phyloP scores from a whole-genome alignment of 1,140 invertebrate species.

The Diabrotica undecimpunctata region DNA sequence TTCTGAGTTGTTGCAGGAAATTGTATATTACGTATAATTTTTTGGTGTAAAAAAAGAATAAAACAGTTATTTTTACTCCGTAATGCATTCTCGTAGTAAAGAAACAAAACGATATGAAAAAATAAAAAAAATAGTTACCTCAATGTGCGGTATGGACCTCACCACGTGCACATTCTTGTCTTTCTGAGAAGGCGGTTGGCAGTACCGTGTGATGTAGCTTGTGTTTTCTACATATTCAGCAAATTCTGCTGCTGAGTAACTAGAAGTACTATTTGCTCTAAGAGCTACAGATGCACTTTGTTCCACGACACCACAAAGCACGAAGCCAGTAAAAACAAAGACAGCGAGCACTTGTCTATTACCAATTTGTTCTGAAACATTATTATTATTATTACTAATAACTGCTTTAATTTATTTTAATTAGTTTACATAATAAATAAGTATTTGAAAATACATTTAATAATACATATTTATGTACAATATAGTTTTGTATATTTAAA shows the following conservation, averaged over 20 bases:
- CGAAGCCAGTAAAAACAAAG: constrained; percentile 54
- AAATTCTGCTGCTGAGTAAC: constrained; percentile 45
- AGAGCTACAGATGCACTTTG: constrained; percentile 55
- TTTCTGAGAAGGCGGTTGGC: constrained; percentile 37
- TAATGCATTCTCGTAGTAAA: too few species aligned
- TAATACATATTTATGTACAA: too few species aligned
- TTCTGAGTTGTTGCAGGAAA: too few species aligned
- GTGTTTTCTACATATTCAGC: constrained; percentile 49
- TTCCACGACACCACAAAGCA: constrained; percentile 55
- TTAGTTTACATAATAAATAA: background rate
- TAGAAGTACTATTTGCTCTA: constrained; percentile 49
- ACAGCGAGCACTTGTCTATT: constrained; percentile 52
- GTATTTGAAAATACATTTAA: background rate
- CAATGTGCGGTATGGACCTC: constrained; percentile 45
- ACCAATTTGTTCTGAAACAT: constrained; percentile 52
- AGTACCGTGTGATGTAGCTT: constrained; percentile 47
- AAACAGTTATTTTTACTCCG: too few species aligned
- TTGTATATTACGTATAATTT: too few species aligned
- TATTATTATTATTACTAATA: constrained; percentile 8
- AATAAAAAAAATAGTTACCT: constrained; percentile 28
- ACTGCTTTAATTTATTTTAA: constrained; percentile 13
- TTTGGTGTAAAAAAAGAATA: too few species aligned
- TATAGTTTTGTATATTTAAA: too few species aligned
- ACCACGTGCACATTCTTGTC: constrained; percentile 38
- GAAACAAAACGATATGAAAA: too few species aligned